Percentiles rank a stretch among this genome's conserved stretches.
Evolutionary conservation across 92 coral and sea anemone genomes (phyloP).

Genomic region (Heliopora coerulea): DNA sequence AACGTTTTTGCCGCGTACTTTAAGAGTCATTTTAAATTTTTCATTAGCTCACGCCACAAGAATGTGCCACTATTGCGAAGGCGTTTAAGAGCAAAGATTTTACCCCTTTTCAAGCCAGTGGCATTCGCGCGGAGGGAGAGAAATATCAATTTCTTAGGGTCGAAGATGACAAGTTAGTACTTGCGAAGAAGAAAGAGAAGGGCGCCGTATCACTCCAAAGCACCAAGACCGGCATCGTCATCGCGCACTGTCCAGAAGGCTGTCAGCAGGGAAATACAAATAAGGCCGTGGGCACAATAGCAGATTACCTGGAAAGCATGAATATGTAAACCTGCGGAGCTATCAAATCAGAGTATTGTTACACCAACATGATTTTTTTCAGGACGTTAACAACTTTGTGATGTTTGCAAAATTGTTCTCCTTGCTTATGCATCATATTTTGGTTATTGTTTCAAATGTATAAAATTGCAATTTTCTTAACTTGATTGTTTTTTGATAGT

Average conservation of each 20-base stretch:
- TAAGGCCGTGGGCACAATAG: constrained; percentile 63
- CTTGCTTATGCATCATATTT: background rate
- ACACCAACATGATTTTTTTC: constrained; percentile 14
- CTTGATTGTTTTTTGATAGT: background rate
- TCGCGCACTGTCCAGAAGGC: constrained; percentile 66
- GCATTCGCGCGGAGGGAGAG: constrained; percentile 52
- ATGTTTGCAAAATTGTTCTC: background rate
- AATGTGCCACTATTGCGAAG: constrained; percentile 56
- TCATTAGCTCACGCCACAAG: constrained; percentile 31
- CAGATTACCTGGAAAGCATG: constrained; percentile 61
- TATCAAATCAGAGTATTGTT: background rate
- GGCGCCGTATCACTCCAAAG: constrained; percentile 64
- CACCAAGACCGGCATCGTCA: constrained; percentile 71
- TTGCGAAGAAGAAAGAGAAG: constrained; percentile 50
- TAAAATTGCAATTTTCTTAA: constrained; percentile 33
- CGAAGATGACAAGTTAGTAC: constrained; percentile 58
- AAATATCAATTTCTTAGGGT: constrained; percentile 66
- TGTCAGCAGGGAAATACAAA: constrained; percentile 62
- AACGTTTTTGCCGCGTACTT: too few relatives aligned
- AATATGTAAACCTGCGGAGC: constrained; percentile 40
- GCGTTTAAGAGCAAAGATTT: constrained; percentile 59
- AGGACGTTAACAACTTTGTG: constrained; percentile 12
- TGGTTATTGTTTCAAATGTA: constrained; percentile 34
- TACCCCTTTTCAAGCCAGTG: constrained; percentile 42
- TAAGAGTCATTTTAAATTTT: too few relatives aligned